Evolutionary conservation across 2,797 vertebrate genomes (phyloP).

Genomic region (Avahi laniger): DNA sequence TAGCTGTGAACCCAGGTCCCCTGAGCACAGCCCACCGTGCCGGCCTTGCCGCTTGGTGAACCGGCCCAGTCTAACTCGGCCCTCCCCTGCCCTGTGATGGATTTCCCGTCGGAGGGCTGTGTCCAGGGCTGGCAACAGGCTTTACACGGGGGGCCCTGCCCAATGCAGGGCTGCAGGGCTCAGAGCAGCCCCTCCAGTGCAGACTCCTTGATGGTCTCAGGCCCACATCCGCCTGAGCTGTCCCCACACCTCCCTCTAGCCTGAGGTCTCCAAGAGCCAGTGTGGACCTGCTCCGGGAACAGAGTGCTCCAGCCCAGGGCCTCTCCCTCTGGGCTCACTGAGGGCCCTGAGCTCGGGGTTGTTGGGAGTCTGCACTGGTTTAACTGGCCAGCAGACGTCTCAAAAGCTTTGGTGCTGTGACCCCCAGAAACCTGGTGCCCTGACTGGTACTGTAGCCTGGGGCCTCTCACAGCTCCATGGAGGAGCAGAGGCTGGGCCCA

Average conservation of each 20-base stretch:
- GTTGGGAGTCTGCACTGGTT: neutral
- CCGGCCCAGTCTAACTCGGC: rapidly evolving
- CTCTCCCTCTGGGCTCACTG: rapidly evolving
- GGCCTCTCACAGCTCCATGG: neutral
- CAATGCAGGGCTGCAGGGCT: neutral
- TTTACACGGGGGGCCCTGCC: neutral
- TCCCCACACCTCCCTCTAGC: neutral
- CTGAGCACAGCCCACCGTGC: rapidly evolving
- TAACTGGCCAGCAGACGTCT: neutral
- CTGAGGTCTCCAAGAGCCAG: neutral
- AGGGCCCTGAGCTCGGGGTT: neutral
- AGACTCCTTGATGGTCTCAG: neutral
- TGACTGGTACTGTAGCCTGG: neutral
- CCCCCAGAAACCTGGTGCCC: neutral
- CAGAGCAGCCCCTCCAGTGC: neutral
- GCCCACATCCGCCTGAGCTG: neutral
- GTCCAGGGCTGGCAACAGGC: neutral
- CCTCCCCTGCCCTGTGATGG: too few relatives aligned
- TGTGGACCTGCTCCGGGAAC: neutral
- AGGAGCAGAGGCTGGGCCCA: neutral
- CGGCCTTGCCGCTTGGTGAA: rapidly evolving
- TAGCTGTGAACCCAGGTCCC: neutral
- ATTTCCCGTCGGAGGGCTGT: neutral
- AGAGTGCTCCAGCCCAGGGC: rapidly evolving
- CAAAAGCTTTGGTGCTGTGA: neutral